Evolutionary conservation across 1,140 invertebrate genomes (phyloP), one percentile per base, ranked within the genome.

Genomic region (Anastrepha ludens): DNA sequence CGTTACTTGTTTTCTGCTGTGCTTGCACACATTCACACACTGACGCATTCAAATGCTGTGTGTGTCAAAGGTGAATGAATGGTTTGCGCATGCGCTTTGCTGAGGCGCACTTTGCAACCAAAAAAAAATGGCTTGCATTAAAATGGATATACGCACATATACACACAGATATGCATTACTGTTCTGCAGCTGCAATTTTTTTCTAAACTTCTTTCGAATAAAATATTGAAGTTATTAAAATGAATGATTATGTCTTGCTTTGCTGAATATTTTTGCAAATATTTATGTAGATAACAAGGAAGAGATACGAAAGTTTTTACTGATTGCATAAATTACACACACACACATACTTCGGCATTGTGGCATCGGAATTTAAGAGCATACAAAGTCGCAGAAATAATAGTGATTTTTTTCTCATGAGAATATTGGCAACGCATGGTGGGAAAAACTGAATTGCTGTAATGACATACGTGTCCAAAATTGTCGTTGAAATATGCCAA

Each of bases 41-140:
- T 29, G 29, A 55, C 11, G 50, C 50, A 55, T 55, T 55, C 11
- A 55, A 55, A 55, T 55, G 9, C 55, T 81, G 44, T 81, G 47
- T 81, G 74, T 81, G 74, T 81, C 74, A 81, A 81, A 81, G 74
- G 74, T 81, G 74, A 81, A 81, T 81, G 74, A 55, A 47, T 81
- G 74, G 47, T 13, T 58, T 50, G 74, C 50, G 74, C 44, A 81
- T 81, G 50, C 47, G 29, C 29, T 13, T 58, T 50, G 74, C 50
- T 44, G 15, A 81, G 50, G 50, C 47, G 47, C 47, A 55, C 15
- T 20, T 17, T 62, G 4, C n/a, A 62, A 17, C 1, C 29, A 29
- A 29, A 29, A 29, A 29, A 4, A 55, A 55, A 74, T 74, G 74
- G 47, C 67, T 44, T 44, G 41, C 41, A 44, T 44, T 44, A 11